Evolutionary conservation across 2,113 vertebrate genomes (phyloP), one percentile per base, ranked within the genome.

Genomic region (Periophthalmus modestus): DNA sequence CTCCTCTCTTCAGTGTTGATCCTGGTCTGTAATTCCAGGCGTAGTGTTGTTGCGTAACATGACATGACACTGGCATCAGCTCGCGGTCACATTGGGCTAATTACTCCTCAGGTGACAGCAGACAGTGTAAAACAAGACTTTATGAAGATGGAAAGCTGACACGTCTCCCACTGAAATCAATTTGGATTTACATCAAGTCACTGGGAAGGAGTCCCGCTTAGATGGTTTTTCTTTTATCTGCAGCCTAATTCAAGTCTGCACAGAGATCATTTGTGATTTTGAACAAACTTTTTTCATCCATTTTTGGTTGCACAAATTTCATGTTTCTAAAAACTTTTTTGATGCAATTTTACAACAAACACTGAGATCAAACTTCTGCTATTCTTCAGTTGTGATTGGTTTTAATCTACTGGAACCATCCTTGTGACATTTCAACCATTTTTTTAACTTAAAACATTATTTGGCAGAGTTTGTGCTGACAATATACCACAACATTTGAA

Each of bases 81-180:
- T 58, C 2, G 58, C 34, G 78, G 85, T 61, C 76, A 58, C 57
- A 66, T 80, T 61, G 33, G 66, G 76, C 69, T 81, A 85, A 87
- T 84, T 79, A 74, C 73, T 78, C 81, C 81, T 86, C 78, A 85
- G 77, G 78, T 76, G 82, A 87, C 80, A 66, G 65, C 58, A 77
- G 34, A 73, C 50, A 0, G 13, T 75, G 85, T 59, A 47, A 69
- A 74, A 77, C 34, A 34, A 70, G 62, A 75, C 77, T 79, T 73
- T 72, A 74, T 72, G 65, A 82, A 76, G 75, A 87, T 21, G 68
- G 84, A 84, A 83, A 83, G 69, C 79, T 72, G 81, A 81, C 79
- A 72, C 68, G 7, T 68, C 69, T 70, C 74, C 68, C 39, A 15
- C 77, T 84, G 55, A 72, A 80, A 84, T 85, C 85, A 70, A 65